A percentile compares a stretch with the other conserved stretches of the same genome.
phyloP scores from a whole-genome alignment of 2,113 vertebrate genomes.

The Lamprotornis superbus region DNA sequence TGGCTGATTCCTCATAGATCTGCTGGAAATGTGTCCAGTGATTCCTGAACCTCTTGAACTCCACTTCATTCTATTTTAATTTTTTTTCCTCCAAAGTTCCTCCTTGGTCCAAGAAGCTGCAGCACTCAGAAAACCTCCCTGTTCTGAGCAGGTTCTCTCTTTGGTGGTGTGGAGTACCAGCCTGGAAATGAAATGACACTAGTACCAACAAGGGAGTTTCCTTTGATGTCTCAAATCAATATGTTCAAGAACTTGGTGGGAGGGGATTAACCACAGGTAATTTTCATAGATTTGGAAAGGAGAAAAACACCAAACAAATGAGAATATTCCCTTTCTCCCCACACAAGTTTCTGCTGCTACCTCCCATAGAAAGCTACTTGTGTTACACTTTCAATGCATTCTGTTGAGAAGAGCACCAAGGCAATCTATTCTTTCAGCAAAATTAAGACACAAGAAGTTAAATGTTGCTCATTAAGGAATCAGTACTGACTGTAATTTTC shows the following conservation, averaged over 20 bases:
- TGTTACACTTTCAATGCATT: accelerated
- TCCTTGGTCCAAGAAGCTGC: background rate
- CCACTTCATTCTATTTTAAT: background rate
- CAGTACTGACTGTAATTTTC: background rate
- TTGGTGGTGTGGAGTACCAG: background rate
- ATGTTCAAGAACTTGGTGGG: accelerated
- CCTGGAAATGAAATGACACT: background rate
- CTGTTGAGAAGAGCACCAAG: background rate
- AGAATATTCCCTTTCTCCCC: background rate
- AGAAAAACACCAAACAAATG: accelerated
- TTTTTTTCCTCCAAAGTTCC: background rate
- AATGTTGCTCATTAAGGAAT: background rate
- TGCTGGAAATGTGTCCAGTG: background rate
- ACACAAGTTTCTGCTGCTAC: background rate
- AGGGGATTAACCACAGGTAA: background rate
- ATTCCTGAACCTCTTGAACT: background rate
- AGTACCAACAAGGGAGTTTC: background rate
- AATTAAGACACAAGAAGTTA: background rate
- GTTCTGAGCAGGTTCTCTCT: background rate
- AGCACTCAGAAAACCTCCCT: background rate
- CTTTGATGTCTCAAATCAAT: background rate
- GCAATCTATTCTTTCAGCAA: background rate
- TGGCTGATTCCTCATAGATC: background rate
- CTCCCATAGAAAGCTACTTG: background rate
- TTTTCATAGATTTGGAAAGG: background rate